Conservation (phyloP, 1,140 invertebrate genomes). For the Solen grandis region DNA sequence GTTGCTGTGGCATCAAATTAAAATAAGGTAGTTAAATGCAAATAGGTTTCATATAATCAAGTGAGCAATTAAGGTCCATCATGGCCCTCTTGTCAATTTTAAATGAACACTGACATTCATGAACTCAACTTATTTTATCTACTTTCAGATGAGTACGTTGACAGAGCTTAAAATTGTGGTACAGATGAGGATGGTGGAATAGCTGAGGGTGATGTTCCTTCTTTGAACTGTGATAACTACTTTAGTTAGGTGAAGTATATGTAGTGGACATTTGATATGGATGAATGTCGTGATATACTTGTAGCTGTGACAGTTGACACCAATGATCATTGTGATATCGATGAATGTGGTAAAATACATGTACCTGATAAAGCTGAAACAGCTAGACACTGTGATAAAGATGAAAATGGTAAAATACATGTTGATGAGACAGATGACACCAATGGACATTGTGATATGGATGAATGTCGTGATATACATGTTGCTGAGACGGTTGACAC, state of each 20-base stretch:
- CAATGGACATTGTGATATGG: slow-evolving; percentile 1
- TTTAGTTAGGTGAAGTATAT: too few species aligned
- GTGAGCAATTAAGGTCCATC: background rate
- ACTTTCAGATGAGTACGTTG: slow-evolving; percentile 20
- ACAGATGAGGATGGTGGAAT: slow-evolving; percentile 23
- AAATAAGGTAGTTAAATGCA: too few species aligned
- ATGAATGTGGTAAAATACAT: slow-evolving; percentile 4
- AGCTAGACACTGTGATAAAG: background rate
- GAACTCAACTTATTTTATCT: slow-evolving; percentile 27
- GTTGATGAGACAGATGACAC: slow-evolving; percentile 6
- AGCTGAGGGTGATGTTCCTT: background rate
- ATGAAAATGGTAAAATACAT: too few species aligned
- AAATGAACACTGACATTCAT: slow-evolving; percentile 19
- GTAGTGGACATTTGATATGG: too few species aligned
- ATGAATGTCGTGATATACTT: too few species aligned
- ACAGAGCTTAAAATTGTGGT: slow-evolving; percentile 13
- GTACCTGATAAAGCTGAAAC: background rate
- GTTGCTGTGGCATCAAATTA: too few species aligned
- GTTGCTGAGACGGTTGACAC: slow-evolving; percentile 9
- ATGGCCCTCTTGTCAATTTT: slow-evolving; percentile 16
- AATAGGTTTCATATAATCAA: too few species aligned
- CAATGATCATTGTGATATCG: too few species aligned
- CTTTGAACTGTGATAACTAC: background rate
- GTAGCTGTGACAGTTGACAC: too few species aligned
- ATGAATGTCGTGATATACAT: slow-evolving; percentile 17